Base-by-base conservation (phyloP, 2,113 vertebrate species). In the Haplotaxodon microlepis region DNA sequence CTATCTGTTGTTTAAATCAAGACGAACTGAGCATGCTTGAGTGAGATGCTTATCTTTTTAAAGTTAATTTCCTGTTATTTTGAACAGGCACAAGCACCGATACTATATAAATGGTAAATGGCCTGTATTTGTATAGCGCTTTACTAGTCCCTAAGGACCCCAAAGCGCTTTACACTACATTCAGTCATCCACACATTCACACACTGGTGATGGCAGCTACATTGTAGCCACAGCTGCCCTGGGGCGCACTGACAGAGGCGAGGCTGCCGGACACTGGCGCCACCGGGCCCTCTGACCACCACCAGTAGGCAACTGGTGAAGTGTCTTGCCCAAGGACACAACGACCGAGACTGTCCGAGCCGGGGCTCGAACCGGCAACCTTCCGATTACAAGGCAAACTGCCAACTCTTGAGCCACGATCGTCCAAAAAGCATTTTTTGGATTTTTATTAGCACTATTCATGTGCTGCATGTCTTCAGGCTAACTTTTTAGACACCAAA, bases 281-380 rank as follows among this genome's bases (percentile, higher is more conserved):
- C 42, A 45, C 42, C 13, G 0, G 40, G 5, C 12, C 3, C 0
- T 14, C 42, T 45, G 42, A 45, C 42, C 13, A 45, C 3, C 42
- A 45, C 42, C 42, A 45, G 42, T 2, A 24, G 24, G 24, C 24
- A 24, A 24, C 24, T 24, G 42, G 42, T 45, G 42, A 45, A 14
- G 42, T 14, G 13, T 45, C 42, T 45, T 14, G 13, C 42, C 42
- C 42, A 45, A 45, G 42, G 13, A 45, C 42, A 45, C 42, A 45
- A 45, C 2, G 0, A 45, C 42, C 13, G 4, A 27, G 27, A 4
- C 27, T 27, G 27, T 27, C 42, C 13, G 2, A 0, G 13, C 13
- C 0, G 13, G 42, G 42, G 3, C 13, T 45, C 13, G 2, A 45
- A 45, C 42, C 3, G 0, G 42, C 42, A 45, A 7, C 42, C 42